phyloP scores from a whole-genome alignment of 1,140 invertebrate genomes.

The Charaxes varanes region DNA sequence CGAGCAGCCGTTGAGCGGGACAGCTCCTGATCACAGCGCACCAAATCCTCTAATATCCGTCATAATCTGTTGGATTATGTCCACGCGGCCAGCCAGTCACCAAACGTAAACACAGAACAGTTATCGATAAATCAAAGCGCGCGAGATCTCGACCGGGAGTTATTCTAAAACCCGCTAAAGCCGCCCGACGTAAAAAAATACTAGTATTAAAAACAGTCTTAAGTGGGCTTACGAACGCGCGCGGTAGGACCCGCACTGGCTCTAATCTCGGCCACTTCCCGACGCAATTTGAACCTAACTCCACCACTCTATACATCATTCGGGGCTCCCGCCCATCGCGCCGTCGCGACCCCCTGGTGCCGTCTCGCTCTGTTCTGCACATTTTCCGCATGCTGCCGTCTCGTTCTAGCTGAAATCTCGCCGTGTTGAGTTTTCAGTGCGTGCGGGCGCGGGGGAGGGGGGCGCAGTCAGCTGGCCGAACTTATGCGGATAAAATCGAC shows the following conservation, averaged over 20 bases:
- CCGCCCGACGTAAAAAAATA: slow-evolving; percentile 72
- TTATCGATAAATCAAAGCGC: slow-evolving; percentile 71
- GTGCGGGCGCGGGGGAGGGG: slow-evolving; percentile 45
- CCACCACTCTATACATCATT: slow-evolving; percentile 81
- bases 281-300: slow-evolving; percentile 80
- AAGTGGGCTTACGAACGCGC: slow-evolving; percentile 71
- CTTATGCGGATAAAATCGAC: slow-evolving; percentile 71
- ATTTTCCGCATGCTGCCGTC: slow-evolving; percentile 21
- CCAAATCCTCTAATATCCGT: slow-evolving; percentile 64
- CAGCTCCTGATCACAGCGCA: slow-evolving; percentile 38
- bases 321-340: slow-evolving; percentile 61
- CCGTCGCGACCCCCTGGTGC: slow-evolving; percentile 30
- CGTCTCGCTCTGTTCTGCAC: slow-evolving; percentile 37
- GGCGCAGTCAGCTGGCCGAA: slow-evolving; percentile 68
- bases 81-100: slow-evolving; percentile 50
- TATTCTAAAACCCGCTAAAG: slow-evolving; percentile 56
- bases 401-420: slow-evolving; percentile 55
- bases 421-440: slow-evolving; percentile 56
- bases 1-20: background rate
- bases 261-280: slow-evolving; percentile 81
- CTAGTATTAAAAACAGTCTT: slow-evolving; percentile 74
- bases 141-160: slow-evolving; percentile 59
- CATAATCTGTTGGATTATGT: slow-evolving; percentile 67
- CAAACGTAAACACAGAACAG: slow-evolving; percentile 67
- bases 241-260: slow-evolving; percentile 67